A percentile compares a stretch with the other conserved stretches of the same genome.
These are phyloP conservation scores for Cataglyphis rosenhaueri DNA, from an alignment of 2,888 invertebrate species.

Conservation along the genomic window DNA sequence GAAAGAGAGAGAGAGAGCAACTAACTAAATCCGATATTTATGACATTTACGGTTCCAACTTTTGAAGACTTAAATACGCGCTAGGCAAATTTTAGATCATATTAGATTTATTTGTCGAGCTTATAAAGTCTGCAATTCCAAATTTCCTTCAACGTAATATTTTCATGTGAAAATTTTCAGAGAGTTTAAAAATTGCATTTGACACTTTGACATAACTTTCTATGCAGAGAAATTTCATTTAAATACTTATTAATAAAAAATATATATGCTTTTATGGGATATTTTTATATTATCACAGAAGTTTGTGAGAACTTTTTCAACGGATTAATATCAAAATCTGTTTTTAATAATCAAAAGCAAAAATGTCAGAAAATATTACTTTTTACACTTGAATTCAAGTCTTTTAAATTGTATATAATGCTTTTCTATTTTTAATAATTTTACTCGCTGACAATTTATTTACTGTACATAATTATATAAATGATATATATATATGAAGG, in stretches of 20 bases:
- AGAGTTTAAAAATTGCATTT: neutral
- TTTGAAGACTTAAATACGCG: constrained; percentile 34
- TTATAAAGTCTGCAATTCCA: neutral
- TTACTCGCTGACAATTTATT: neutral
- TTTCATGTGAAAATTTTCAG: neutral
- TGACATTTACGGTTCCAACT: constrained; percentile 40
- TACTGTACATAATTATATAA: neutral
- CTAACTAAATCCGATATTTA: constrained; percentile 51
- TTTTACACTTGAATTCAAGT: neutral
- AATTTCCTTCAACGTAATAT: constrained; percentile 15
- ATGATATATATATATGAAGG: too few species aligned
- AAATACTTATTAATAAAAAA: neutral
- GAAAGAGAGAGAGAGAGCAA: neutral
- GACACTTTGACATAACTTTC: neutral
- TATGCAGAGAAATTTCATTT: neutral
- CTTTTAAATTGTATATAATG: neutral
- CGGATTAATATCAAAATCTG: neutral
- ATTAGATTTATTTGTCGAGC: constrained; percentile 35
- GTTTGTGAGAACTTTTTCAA: neutral
- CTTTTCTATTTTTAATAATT: neutral
- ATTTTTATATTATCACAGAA: neutral
- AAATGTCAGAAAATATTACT: neutral
- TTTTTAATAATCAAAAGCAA: neutral
- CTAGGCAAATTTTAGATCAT: constrained; percentile 33
- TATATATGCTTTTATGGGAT: neutral